Base-by-base conservation (phyloP, 2,797 vertebrate genomes). In the Sciaenops ocellatus region DNA sequence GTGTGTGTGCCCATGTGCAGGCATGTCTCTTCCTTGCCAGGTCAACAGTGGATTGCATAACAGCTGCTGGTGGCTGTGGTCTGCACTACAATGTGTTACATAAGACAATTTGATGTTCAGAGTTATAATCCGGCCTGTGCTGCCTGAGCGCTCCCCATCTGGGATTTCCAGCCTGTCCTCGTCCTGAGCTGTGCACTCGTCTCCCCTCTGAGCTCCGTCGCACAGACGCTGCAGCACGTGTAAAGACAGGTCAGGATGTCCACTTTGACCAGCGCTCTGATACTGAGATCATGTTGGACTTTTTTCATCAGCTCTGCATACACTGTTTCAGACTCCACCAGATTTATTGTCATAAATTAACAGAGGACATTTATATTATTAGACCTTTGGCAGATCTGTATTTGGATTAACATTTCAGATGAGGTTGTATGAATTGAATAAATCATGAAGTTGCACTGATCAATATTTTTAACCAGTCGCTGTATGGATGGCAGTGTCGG, bases 71-170 rank as follows among this genome's bases (percentile, higher is more conserved):
- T 90, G 83, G 90, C 89, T 80, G 80, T 83, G 69, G 80, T 90
- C 89, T 89, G 89, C 82, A 69, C 86, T 88, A 87, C 91, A 85
- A 73, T 90, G 90, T 88, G 90, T 96, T 95, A 95, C 84, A 86
- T 94, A 95, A 96, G 87, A 93, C 90, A 91, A 92, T 94, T 94
- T 94, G 91, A 93, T 94, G 93, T 94, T 93, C 88, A 63, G 83
- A 88, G 88, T 90, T 88, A 82, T 95, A 95, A 96, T 95, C 94
- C 89, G 52, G 78, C 85, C 83, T 80, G 80, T 88, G 87, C 86
- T 85, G 85, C 78, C 70, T 84, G 85, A 91, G 65, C 67, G 69
- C 73, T 79, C 80, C 66, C 87, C 89, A 92, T 92, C 88, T 94
- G 88, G 91, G 90, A 90, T 89, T 90, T 91, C 80, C 84, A 80